Evolutionary conservation across 2,113 vertebrate genomes (phyloP).

Genomic region (Carlito syrichta): DNA sequence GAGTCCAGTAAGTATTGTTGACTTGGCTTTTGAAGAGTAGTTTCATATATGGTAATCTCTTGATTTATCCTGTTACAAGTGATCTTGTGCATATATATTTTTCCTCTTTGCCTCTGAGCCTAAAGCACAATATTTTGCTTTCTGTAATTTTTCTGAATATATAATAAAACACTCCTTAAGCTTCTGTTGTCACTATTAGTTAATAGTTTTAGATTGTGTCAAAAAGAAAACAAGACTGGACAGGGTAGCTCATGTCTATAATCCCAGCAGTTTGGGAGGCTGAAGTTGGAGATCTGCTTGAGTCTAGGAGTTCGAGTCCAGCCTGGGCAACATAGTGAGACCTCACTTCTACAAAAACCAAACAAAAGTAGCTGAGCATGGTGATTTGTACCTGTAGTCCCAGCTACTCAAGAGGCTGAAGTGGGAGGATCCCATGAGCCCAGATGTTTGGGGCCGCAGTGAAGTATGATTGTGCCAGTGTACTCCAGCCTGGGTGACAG

Average conservation of each 20-base stretch:
- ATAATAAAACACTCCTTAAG: not conserved
- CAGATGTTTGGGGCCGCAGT: not conserved
- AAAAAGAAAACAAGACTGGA: not conserved
- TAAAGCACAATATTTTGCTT: not conserved
- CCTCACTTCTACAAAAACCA: not conserved
- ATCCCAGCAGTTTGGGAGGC: not conserved
- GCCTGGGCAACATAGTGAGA: not conserved
- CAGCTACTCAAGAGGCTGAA: not conserved
- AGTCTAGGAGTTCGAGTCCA: not conserved
- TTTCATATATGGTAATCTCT: not conserved
- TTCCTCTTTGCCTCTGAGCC: slow-evolving; percentile 23
- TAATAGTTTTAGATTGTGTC: slow-evolving; percentile 21
- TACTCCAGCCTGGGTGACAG: not conserved
- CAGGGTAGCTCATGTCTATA: not conserved
- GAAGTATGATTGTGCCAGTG: not conserved
- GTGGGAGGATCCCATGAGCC: not conserved
- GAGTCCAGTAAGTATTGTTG: slow-evolving; percentile 84
- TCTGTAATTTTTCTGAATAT: slow-evolving; percentile 35
- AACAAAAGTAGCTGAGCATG: not conserved
- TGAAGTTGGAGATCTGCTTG: not conserved
- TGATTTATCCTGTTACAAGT: not conserved
- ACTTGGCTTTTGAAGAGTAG: not conserved
- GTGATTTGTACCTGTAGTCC: not conserved
- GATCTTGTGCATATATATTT: slow-evolving; percentile 36
- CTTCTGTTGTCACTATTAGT: not conserved